Evolutionary conservation across 2,113 vertebrate genomes (phyloP), one percentile per base, ranked within the genome.

Genomic region (Callithrix jacchus): DNA sequence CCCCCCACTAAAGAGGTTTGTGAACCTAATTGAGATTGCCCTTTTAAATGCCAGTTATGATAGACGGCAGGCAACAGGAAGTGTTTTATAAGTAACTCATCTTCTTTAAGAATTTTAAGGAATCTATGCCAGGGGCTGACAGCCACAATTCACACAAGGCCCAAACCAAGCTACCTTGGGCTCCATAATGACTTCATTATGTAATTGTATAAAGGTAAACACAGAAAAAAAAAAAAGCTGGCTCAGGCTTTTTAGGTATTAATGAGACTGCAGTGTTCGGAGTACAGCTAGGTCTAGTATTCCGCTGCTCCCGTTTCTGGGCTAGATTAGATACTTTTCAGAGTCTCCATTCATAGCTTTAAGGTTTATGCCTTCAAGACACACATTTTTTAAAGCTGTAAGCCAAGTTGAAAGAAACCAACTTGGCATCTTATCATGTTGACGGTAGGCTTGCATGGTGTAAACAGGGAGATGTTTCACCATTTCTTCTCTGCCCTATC

Each of bases 81-180:
- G 37, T 42, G 5, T 54, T 49, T 42, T 42, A 45, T 42, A 27
- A 61, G 42, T 47, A 23, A 23, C 23, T 3, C 49, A 30, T 71
- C 68, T 76, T 87, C 93, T 93, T 92, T 35, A 68, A 99, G 99
- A 99, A 23, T 95, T 99, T 83, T 97, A 98, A 66, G 99, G 99
- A 64, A 99, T 98, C 0, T 99, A 99, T 6, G 12, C 97, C 98
- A 99, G 95, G 98, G 99, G 14, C 98, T 99, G 82, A 99, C 99
- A 2, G 98, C 99, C 3, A 99, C 99, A 6, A 96, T 99, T 68
- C 97, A 99, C 35, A 96, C 98, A 99, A 93, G 99, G 99, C 66
- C 98, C 97, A 89, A 99, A 99, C 97, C 98, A 99, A 96, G 99
- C 99, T 42, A 99, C 99, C 93, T 96, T 99, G 20, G 99, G 99